These are phyloP conservation scores for Coilia nasus DNA, from an alignment of 2,797 vertebrate species.

Conservation along the genomic window DNA sequence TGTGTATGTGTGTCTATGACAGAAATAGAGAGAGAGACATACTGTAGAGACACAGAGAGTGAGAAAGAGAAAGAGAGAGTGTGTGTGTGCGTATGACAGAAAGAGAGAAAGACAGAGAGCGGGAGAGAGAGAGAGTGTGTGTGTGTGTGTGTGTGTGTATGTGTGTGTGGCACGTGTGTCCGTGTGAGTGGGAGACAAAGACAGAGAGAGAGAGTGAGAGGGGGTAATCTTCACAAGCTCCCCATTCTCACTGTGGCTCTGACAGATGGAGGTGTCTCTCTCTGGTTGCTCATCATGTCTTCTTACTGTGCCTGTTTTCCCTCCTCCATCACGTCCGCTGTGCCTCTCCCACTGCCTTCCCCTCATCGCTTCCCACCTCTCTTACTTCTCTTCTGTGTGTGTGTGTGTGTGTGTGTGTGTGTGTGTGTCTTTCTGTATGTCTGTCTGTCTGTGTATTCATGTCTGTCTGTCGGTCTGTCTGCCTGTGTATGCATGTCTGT, in stretches of 20 bases:
- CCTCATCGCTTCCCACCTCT: not conserved
- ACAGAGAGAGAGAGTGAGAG: not conserved
- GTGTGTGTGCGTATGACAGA: not conserved
- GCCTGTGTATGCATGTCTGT: no score
- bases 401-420: not conserved
- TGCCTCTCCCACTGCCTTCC: not conserved
- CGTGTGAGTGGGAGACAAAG: no score
- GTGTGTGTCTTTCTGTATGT: not conserved
- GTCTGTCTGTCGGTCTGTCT: not conserved
- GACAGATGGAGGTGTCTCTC: constrained; percentile 44
- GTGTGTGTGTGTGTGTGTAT: no score
- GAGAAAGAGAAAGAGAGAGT: not conserved
- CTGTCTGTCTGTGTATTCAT: not conserved
- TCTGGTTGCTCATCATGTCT: not conserved
- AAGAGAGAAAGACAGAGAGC: not conserved
- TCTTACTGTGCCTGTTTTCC: not conserved
- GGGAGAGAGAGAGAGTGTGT: constrained; percentile 9
- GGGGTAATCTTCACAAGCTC: constrained; percentile 34
- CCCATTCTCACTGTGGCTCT: constrained; percentile 31
- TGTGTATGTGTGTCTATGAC: constrained; percentile 25
- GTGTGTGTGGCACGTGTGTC: no score
- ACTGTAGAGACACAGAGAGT: not conserved
- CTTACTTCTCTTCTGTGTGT: not conserved
- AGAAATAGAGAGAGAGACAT: constrained; percentile 11
- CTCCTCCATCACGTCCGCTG: not conserved